A percentile compares a stretch with the other conserved stretches of the same genome.
These are phyloP conservation scores for Busseola fusca DNA, from an alignment of 2,888 invertebrate genomes.

Conservation along the genomic window DNA sequence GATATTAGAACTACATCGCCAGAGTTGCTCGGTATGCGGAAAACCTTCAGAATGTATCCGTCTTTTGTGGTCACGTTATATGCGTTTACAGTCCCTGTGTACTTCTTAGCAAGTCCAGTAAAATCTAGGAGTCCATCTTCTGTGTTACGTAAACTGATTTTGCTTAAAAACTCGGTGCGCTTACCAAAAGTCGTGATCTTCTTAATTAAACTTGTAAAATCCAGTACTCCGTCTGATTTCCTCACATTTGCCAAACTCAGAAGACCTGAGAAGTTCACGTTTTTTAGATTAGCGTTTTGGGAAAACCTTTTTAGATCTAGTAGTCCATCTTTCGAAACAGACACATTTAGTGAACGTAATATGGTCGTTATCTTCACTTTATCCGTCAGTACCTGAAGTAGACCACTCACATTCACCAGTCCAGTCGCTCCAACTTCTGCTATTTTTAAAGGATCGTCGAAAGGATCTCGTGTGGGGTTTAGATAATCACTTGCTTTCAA, in stretches of 20 bases:
- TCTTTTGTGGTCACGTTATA: slow-evolving; percentile 47
- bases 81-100: slow-evolving; percentile 7
- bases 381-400: slow-evolving; percentile 3
- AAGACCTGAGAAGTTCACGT: slow-evolving; percentile 1
- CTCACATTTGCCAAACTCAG: slow-evolving; percentile 11
- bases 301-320: not conserved
- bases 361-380: not conserved
- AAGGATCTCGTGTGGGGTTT: no score
- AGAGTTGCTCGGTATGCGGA: slow-evolving; percentile 22
- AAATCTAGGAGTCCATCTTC: slow-evolving; percentile 30
- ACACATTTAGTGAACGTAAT: not conserved
- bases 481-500: not conserved
- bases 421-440: slow-evolving; percentile 3
- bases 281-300: not conserved
- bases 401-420: not conserved
- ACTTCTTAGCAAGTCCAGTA: slow-evolving; percentile 32
- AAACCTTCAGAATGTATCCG: slow-evolving; percentile 42
- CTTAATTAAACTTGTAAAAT: slow-evolving; percentile 12
- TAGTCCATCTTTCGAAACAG: not conserved
- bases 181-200: not conserved
- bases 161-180: slow-evolving; percentile 8
- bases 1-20: slow-evolving; percentile 9
- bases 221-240: not conserved
- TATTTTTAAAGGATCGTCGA: not conserved
- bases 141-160: not conserved